A percentile compares a stretch with the other conserved stretches of the same genome.
phyloP scores from a whole-genome alignment of 2,888 invertebrate species.

The Caenorhabditis macrosperma region DNA sequence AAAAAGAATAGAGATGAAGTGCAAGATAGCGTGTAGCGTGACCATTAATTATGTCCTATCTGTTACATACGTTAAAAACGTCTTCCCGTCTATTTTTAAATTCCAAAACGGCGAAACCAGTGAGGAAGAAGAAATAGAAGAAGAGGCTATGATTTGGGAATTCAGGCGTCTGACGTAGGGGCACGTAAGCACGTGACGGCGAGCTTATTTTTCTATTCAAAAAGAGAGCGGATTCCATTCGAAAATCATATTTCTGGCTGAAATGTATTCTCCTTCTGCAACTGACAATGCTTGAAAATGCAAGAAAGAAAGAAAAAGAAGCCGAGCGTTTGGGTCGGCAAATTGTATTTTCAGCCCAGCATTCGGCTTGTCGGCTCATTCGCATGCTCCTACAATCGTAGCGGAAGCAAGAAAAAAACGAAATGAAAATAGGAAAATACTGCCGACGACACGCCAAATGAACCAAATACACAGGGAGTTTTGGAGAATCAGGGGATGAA shows the following conservation, averaged over 20 bases:
- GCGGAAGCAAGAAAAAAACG: background rate
- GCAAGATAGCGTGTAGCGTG: slow-evolving; percentile 49
- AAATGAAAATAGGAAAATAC: slow-evolving; percentile 1
- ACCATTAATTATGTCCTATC: slow-evolving; percentile 34
- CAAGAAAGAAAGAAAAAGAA: background rate
- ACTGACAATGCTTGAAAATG: background rate
- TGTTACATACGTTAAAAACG: background rate
- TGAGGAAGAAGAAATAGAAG: background rate
- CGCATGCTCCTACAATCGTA: slow-evolving; percentile 23
- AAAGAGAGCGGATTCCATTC: too few species aligned
- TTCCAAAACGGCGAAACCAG: too few species aligned
- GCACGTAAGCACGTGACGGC: too few species aligned
- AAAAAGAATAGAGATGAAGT: slow-evolving; percentile 27
- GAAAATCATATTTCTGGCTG: too few species aligned
- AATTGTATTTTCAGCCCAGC: slow-evolving; percentile 1
- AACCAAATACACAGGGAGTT: slow-evolving; percentile 22
- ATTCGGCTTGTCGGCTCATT: slow-evolving; percentile 32
- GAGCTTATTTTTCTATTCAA: too few species aligned
- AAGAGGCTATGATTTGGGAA: too few species aligned
- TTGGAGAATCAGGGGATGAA: background rate
- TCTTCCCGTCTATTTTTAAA: slow-evolving; percentile 14
- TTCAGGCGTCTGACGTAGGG: too few species aligned
- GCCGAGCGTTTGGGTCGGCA: background rate
- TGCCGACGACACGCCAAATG: slow-evolving; percentile 3
- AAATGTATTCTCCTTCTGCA: too few species aligned